Evolutionary conservation across 1,140 invertebrate species (phyloP).

Genomic region (Drosophila ananassae): DNA sequence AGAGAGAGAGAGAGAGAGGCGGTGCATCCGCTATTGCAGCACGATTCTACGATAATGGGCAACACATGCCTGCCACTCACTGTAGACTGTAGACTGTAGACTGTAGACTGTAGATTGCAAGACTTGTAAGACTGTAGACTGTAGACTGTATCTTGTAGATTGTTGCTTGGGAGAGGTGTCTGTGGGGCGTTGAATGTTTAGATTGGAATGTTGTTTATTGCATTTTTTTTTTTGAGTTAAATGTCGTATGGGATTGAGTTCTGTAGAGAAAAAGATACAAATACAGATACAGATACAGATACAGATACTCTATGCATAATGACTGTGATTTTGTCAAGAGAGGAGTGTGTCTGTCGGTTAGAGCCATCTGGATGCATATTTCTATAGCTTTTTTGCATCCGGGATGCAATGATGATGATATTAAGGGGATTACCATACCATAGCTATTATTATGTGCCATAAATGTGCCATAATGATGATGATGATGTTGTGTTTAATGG

Average conservation of each 20-base stretch:
- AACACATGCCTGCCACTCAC: conserved; percentile 30
- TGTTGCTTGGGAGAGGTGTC: neutral
- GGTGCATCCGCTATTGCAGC: conserved; percentile 6
- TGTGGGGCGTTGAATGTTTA: conserved; percentile 38
- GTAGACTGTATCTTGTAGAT: too few species aligned
- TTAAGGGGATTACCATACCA: conserved; percentile 18
- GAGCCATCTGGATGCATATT: conserved; percentile 46
- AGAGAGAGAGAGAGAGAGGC: neutral
- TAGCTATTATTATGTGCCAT: conserved; percentile 10
- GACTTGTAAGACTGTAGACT: too few species aligned
- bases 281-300: conserved; percentile 16
- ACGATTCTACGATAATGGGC: conserved; percentile 45
- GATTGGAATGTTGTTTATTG: conserved; percentile 79
- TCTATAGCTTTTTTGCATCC: too few species aligned
- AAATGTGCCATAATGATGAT: conserved; percentile 18
- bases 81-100: too few species aligned
- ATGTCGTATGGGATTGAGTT: conserved; percentile 47
- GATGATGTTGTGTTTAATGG: conserved; percentile 29
- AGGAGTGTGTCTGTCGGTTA: too few species aligned
- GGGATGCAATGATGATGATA: conserved; percentile 33
- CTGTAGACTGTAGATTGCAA: too few species aligned
- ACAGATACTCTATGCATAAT: conserved; percentile 65
- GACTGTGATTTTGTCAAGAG: conserved; percentile 59
- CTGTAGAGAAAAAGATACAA: neutral
- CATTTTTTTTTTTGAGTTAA: conserved; percentile 64